Conservation (phyloP, 1,140 invertebrate genomes). For the Solen grandis region DNA sequence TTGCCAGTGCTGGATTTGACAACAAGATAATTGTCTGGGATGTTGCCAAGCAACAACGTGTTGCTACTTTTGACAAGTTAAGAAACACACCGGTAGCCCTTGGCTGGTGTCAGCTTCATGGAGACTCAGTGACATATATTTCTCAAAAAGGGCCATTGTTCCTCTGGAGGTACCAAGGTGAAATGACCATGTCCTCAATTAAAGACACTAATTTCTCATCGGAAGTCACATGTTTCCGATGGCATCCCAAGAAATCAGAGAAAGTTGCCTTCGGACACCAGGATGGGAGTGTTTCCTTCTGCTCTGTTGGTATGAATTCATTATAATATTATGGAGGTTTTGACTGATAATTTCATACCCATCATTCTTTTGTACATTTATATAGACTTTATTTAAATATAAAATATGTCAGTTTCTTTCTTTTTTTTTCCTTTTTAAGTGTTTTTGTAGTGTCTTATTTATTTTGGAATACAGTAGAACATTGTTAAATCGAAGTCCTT, state of each 20-base stretch:
- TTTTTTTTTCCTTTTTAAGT: no score
- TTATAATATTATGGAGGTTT: no score
- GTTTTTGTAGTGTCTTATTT: no score
- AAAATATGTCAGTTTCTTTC: no score
- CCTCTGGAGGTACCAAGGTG: constrained; percentile 72
- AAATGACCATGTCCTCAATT: constrained; percentile 46
- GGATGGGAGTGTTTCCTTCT: constrained; percentile 81
- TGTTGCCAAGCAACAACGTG: constrained; percentile 71
- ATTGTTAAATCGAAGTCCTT: no score
- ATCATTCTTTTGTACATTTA: no score
- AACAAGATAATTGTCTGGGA: constrained; percentile 79
- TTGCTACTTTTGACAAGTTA: constrained; percentile 69
- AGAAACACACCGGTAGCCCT: constrained; percentile 69
- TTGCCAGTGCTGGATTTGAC: constrained; percentile 79
- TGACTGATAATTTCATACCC: no score
- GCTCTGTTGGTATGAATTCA: constrained; percentile 73
- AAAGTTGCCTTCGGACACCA: constrained; percentile 80
- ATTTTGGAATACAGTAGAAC: no score
- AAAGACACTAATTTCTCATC: constrained; percentile 72
- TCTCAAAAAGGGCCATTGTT: constrained; percentile 74
- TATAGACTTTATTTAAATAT: no score
- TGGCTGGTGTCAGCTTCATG: constrained; percentile 73
- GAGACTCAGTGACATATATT: constrained; percentile 75
- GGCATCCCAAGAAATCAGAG: constrained; percentile 75
- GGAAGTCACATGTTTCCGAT: constrained; percentile 73